Conservation (phyloP, 1,140 invertebrate genomes). For the Limonius californicus region DNA sequence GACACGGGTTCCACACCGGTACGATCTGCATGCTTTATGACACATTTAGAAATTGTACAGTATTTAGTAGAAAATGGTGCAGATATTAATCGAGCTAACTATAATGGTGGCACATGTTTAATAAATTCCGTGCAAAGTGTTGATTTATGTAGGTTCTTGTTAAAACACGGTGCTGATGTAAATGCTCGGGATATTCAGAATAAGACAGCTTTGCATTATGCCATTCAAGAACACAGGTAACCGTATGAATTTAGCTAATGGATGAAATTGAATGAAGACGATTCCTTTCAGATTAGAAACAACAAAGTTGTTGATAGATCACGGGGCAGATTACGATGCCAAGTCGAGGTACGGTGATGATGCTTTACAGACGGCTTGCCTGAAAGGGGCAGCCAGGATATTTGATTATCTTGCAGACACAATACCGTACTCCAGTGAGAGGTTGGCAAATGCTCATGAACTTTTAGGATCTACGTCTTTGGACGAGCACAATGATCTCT, state of each 20-base stretch:
- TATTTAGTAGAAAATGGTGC: constrained; percentile 81
- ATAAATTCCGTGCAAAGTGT: constrained; percentile 91
- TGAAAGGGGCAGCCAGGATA: constrained; percentile 81
- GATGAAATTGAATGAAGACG: too few relatives aligned
- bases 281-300: constrained; percentile 73
- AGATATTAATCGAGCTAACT: constrained; percentile 81
- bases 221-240: constrained; percentile 78
- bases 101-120: constrained; percentile 89
- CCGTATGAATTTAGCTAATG: background rate
- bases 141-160: constrained; percentile 74
- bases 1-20: constrained; percentile 88
- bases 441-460: constrained; percentile 79
- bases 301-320: constrained; percentile 72
- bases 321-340: constrained; percentile 75
- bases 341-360: constrained; percentile 82
- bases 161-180: constrained; percentile 72
- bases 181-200: constrained; percentile 87
- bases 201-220: constrained; percentile 91
- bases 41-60: constrained; percentile 75
- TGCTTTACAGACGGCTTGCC: constrained; percentile 83
- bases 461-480: constrained; percentile 80
- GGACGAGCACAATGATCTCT: constrained; percentile 75
- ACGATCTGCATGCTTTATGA: constrained; percentile 90
- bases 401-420: constrained; percentile 70
- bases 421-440: constrained; percentile 60